A percentile compares a stretch with the other conserved stretches of the same genome.
Conservation (phyloP, 2,888 invertebrate species). For the Thereva unica region DNA sequence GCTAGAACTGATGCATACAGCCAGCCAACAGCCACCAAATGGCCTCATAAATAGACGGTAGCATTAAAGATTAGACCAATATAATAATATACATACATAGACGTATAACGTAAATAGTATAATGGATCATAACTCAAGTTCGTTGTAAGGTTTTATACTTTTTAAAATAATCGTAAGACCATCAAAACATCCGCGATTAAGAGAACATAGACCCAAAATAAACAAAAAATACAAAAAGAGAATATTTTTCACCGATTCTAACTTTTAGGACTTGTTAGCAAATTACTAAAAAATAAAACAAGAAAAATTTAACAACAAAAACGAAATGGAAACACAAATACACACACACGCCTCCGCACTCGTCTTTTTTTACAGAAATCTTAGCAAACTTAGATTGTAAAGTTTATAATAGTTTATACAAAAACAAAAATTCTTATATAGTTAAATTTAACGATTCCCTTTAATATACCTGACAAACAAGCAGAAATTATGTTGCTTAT, state of each 20-base stretch:
- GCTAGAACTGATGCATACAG: conserved; percentile 83
- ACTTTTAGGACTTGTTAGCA: too few relatives aligned
- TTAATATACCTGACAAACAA: conserved; percentile 19
- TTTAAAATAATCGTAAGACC: conserved; percentile 23
- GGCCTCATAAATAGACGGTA: conserved; percentile 85
- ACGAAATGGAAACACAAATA: too few relatives aligned
- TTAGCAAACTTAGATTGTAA: conserved; percentile 25
- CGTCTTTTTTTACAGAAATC: background rate
- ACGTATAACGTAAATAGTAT: conserved; percentile 1
- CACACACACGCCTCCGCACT: background rate
- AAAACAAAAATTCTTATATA: conserved; percentile 7
- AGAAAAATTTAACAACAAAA: too few relatives aligned
- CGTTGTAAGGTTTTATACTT: conserved; percentile 29
- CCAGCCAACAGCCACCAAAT: conserved; percentile 71
- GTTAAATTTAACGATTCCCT: conserved; percentile 20
- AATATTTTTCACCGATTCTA: too few relatives aligned
- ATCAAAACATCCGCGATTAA: background rate
- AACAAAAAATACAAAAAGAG: too few relatives aligned
- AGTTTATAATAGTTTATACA: conserved; percentile 26
- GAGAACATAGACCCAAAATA: background rate
- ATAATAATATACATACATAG: conserved; percentile 12
- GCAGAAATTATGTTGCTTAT: conserved; percentile 20
- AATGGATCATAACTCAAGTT: conserved; percentile 23
- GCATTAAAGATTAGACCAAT: conserved; percentile 60
- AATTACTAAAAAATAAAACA: too few relatives aligned